Evolutionary conservation across 2,797 vertebrate genomes (phyloP), one percentile per base, ranked within the genome.

Genomic region (Macroramphosus scolopax): DNA sequence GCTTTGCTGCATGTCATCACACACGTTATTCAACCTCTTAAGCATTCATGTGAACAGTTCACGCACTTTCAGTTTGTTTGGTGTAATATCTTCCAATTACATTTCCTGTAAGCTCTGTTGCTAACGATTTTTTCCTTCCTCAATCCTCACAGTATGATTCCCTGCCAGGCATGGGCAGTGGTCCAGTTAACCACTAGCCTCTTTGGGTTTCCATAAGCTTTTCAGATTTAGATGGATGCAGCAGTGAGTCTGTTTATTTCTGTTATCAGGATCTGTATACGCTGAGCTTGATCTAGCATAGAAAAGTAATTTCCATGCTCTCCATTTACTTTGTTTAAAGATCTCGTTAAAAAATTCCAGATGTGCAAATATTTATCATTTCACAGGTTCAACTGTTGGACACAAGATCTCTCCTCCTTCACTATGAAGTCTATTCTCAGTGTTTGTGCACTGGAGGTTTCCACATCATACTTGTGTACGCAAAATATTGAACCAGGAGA

Each of bases 121-220:
- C 32, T 38, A 28, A 16, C 14, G 24, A 3, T 26, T 41, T 35
- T 37, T 26, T 14, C 25, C 17, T 33, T 46, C 41, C 38, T 24
- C 52, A 53, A 73, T 73, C 53, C 68, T 77, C 45, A 57, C 50
- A 54, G 44, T 43, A 25, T 48, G 26, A 31, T 63, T 70, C 71
- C 45, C 72, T 71, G 63, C 35, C 44, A 62, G 57, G 39, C 40
- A 33, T 44, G 49, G 55, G 55, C 54, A 53, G 44, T n/a, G 6
- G 35, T 61, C 65, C 62, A 63, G 33, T 54, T 57, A 62, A 75
- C 63, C 30, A 49, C 25, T 48, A 28, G 13, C 38, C 20, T 54
- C 37, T 45, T 22, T 35, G 22, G 9, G 46, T 35, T 46, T 62
- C n/a, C 20, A 48, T 30, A 51, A 44, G 16, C 35, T 26, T 45